These are phyloP conservation scores for Furcula furcula DNA, from an alignment of 2,888 invertebrate genomes.

Conservation along the genomic window DNA sequence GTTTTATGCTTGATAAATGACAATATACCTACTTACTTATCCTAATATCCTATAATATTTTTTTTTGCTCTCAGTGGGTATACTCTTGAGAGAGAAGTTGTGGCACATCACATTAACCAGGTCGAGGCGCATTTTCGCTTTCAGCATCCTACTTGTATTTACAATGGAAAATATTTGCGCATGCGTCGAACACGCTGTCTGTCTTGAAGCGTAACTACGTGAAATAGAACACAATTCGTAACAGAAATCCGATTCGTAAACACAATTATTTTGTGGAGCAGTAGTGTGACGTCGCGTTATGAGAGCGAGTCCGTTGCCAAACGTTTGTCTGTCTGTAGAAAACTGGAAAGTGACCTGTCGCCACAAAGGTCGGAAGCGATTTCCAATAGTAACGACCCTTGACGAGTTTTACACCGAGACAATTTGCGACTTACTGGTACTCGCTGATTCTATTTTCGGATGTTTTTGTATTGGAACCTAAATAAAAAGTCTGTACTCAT, in stretches of 20 bases:
- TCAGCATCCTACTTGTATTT: too few species aligned
- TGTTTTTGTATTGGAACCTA: conserved; percentile 4
- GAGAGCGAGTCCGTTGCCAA: conserved; percentile 55
- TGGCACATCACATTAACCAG: too few species aligned
- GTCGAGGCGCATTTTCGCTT: background rate
- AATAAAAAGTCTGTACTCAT: too few species aligned
- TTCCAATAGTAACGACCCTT: conserved; percentile 70
- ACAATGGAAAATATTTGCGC: background rate
- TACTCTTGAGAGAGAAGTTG: too few species aligned
- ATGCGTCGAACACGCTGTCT: background rate
- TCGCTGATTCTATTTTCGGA: conserved; percentile 39
- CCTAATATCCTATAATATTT: too few species aligned
- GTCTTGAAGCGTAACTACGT: background rate
- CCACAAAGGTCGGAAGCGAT: conserved; percentile 77
- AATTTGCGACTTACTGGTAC: conserved; percentile 24
- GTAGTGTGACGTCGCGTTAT: conserved; percentile 32
- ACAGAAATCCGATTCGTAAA: conserved; percentile 10
- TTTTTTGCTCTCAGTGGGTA: too few species aligned
- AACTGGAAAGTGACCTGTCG: conserved; percentile 67
- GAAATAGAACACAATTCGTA: conserved; percentile 20
- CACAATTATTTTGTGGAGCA: conserved; percentile 15
- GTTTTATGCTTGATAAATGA: too few species aligned
- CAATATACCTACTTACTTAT: too few species aligned
- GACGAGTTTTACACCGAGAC: conserved; percentile 45
- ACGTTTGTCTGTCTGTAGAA: too few species aligned